These are phyloP conservation scores for Mastacembelus armatus DNA, from an alignment of 2,797 vertebrate species.

Conservation along the genomic window DNA sequence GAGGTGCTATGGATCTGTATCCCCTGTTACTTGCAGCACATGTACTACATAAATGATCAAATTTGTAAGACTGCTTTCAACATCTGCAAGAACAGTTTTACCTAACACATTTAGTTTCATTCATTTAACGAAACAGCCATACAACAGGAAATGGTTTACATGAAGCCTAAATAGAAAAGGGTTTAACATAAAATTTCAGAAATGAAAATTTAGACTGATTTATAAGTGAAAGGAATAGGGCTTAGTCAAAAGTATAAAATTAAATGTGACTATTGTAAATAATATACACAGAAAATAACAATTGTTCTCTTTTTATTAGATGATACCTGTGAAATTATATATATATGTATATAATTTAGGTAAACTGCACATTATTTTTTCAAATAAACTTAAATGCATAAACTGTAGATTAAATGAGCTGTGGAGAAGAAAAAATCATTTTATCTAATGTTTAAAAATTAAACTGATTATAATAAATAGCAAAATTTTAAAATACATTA, in stretches of 20 bases:
- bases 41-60: conserved; percentile 47
- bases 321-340: no score
- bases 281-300: not conserved
- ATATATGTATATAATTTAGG: no score
- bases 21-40: conserved; percentile 62
- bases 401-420: no score
- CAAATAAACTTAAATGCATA: no score
- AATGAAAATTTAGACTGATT: not conserved
- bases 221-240: not conserved
- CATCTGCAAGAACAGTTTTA: conserved; percentile 32
- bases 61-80: conserved; percentile 42
- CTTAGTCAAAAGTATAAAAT: not conserved
- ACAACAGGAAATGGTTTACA: not conserved
- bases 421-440: not conserved
- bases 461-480: not conserved
- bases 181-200: not conserved
- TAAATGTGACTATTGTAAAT: not conserved
- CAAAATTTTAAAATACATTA: not conserved
- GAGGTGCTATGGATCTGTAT: conserved; percentile 84
- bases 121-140: conserved; percentile 10
- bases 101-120: conserved; percentile 7
- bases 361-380: no score
- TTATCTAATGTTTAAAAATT: not conserved
- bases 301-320: no score
- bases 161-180: not conserved